A percentile compares a stretch with the other conserved stretches of the same genome.
Conservation (phyloP, 2,113 vertebrate genomes). For the Corydoras maculifer region DNA sequence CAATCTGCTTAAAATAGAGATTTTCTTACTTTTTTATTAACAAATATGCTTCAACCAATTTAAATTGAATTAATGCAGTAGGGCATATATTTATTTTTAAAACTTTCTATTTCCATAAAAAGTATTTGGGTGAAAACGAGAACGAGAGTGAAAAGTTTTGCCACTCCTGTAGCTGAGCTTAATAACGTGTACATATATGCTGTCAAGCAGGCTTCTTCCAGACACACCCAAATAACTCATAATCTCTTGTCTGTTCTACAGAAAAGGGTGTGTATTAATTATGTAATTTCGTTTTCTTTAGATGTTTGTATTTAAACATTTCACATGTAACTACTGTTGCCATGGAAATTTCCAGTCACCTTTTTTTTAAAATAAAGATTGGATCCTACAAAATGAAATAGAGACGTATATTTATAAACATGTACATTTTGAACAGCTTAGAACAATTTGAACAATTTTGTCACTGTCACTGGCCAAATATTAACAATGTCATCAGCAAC, state of each 20-base stretch:
- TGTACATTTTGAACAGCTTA: no score
- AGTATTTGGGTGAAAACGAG: background rate
- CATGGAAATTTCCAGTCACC: background rate
- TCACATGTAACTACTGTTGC: background rate
- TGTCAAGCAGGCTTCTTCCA: constrained; percentile 52
- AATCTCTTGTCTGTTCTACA: constrained; percentile 44
- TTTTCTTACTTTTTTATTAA: no score
- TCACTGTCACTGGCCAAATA: no score
- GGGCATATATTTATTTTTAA: no score
- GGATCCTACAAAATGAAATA: no score
- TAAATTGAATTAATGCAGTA: no score
- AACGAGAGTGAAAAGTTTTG: background rate
- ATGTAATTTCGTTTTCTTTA: constrained; percentile 4
- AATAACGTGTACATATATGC: constrained; percentile 25
- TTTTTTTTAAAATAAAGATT: no score
- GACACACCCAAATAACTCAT: constrained; percentile 21
- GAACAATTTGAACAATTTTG: no score
- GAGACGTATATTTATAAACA: no score
- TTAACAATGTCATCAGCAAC: no score
- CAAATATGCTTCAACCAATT: no score
- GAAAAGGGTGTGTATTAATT: constrained; percentile 10
- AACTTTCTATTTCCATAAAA: background rate
- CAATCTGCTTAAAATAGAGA: no score
- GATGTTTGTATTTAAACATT: background rate
- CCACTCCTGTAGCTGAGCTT: constrained; percentile 5